Percentiles rank a stretch among this genome's conserved stretches.
These are phyloP conservation scores for Trinorchestia longiramus DNA, from an alignment of 1,140 invertebrate species.

Conservation along the genomic window DNA sequence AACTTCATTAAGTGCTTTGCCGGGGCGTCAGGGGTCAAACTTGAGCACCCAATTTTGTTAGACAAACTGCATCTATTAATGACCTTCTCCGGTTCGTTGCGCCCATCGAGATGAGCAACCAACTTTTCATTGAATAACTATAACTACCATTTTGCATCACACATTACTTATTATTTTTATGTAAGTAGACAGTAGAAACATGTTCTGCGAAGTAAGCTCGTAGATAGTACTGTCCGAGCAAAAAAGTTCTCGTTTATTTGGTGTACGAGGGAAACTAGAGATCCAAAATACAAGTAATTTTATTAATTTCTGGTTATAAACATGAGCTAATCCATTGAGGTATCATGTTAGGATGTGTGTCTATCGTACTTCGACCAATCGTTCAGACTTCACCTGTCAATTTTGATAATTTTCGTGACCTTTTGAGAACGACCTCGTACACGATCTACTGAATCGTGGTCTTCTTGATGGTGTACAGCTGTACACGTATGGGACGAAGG, in stretches of 20 bases:
- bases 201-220: not conserved
- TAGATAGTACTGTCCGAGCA: not conserved
- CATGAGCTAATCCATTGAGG: not conserved
- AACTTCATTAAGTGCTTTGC: not conserved
- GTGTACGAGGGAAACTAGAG: not conserved
- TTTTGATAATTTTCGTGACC: not conserved
- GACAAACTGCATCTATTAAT: not conserved
- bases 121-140: not conserved
- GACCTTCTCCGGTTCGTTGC: not conserved
- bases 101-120: not conserved
- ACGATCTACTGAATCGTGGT: not conserved
- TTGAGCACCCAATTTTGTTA: not conserved
- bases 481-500: not conserved
- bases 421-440: not conserved
- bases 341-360: not conserved
- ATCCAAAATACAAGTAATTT: not conserved
- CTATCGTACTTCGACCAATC: not conserved
- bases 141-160: not conserved
- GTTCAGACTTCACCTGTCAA: not conserved
- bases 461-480: not conserved
- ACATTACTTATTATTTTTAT: not conserved
- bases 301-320: not conserved
- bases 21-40: not conserved
- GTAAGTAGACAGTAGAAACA: not conserved
- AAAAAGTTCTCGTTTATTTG: not conserved